Base-by-base conservation (phyloP, 1,140 invertebrate genomes). In the Nomia melanderi region DNA sequence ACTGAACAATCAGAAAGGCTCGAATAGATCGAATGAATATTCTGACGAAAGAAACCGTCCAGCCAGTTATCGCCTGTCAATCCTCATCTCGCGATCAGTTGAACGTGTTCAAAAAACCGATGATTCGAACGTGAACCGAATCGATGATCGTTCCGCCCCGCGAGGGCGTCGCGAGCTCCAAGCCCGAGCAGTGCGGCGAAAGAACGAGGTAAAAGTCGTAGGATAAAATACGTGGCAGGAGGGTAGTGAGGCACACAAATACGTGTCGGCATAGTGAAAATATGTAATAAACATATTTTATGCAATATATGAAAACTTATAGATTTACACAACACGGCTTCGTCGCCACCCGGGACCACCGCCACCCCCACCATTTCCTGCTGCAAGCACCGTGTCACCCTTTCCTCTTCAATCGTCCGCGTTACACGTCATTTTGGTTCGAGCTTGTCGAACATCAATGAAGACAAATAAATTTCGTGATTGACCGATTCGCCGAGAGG, bases 201-300 rank as follows among this genome's bases (percentile, higher is more conserved):
- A 56, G 20, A 50, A 31, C 14, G 14, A 31, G 31, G 60, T 47
- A 74, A 73, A 57, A 67, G 6, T 81, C 17, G 9, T 41, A 54
- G 29, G 27, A 56, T 20, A 57, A 69, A 8, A 33, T 29, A 69
- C n/a, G 36, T n/a, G 54, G 27, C 57, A 78, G 29, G 12, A 41
- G 53, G 72, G 14, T 66, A 47, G 60, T 79, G 63, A 81, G 59
- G 60, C 54, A 63, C 44, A 57, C 54, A 84, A 84, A 66, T 72
- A 60, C 75, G 41, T 84, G 67, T 81, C 72, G 65, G 53, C 78
- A 81, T 85, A 84, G 78, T 84, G 78, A 85, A 85, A 85, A 85
- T 85, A 85, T 76, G 70, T 81, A 84, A 85, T 69, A 85, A 84
- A 85, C 82, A 81, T 85, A 84, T 78, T 85, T 84, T 85, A 85